Evolutionary conservation across 2,113 vertebrate genomes (phyloP), one percentile per base, ranked within the genome.

Genomic region (Leucopternis melanops): DNA sequence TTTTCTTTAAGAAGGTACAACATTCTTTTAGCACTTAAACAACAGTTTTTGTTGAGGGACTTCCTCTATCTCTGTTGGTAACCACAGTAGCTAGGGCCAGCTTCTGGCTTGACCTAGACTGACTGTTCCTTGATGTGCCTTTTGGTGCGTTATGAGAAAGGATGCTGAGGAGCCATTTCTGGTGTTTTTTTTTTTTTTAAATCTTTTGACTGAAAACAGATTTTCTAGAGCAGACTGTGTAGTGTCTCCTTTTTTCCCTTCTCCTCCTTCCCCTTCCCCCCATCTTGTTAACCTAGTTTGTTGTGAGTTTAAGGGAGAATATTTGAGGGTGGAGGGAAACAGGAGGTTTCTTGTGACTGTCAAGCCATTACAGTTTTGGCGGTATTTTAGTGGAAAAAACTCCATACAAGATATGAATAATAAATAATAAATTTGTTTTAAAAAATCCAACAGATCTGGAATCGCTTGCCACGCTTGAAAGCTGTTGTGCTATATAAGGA

Each of bases 401-500:
- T 17, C 18, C 40, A 25, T 18, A 27, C 7, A 67, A 89, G 34
- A 32, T 34, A 34, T 38, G 19, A 93, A 63, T 92, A 74, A 86
- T 81, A 84, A 95, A 57, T 70, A 78, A 83, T 67, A 61, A n/a
- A 20, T 71, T 42, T 94, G 11, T 58, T 84, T 91, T 61, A 4
- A 42, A 84, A 91, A 96, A 87, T 67, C 15, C 74, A 21, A 81
- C 96, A 99, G 99, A 97, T 99, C 92, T 98, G 98, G 97, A 97
- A 97, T 90, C 94, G 78, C 19, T 94, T 99, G 88, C 98, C 98
- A 17, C 81, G 97, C 86, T 96, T 99, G 94, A 99, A 99, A 96
- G 99, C 99, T 62, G 98, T 99, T 52, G 98, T 99, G 66, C 97
- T 98, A 0, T 99, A 98, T 75, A 97, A 95, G 55, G 99, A 98